Base-by-base conservation (phyloP, 2,797 vertebrate species). In the Peromyscus melanophrys region DNA sequence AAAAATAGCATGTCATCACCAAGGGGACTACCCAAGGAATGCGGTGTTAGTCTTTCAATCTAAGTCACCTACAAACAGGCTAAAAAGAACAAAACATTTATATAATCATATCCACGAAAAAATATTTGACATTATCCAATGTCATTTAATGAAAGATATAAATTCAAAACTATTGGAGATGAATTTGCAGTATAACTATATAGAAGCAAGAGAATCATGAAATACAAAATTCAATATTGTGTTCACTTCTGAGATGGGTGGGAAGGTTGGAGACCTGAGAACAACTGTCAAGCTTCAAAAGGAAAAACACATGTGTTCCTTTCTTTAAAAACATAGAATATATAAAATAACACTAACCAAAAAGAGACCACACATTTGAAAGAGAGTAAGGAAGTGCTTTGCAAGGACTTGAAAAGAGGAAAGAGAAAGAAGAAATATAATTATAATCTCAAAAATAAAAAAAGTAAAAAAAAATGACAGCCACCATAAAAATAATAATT, bases 1-100 rank as follows among this genome's bases (percentile, higher is more conserved):
- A 89, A 92, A 87, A 23, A 49, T 37, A 73, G 7, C n/a, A 59
- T 57, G 80, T 46, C 14, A 71, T 81, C 23, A 71, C 14, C 31
- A 49, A 59, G 29, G 37, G 5, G 21, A 4, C 90, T 76, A 76
- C 67, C 61, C 49, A 34, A 55, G 57, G 21, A 76, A 81, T 81
- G 25, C 0, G 81, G 59, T 49, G 6, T 88, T 31, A 2, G 75
- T 94, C 31, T 59, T 23, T 77, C 34, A 52, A 4, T 40, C 4
- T 78, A 86, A 92, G 43, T 71, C 75, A 87, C 29, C 49, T 73
- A 61, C n/a, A 81, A 81, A 77, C 29, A 96, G 46, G 69, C 23
- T 94, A 49, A 95, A 81, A 49, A 43, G 6, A 29, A 83, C 83
- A 90, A 12, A 59, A 78, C 78, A 82, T 10, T 4, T 34, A 40